Evolutionary conservation across 1,140 invertebrate genomes (phyloP).

Genomic region (Leptopilina clavipes): DNA sequence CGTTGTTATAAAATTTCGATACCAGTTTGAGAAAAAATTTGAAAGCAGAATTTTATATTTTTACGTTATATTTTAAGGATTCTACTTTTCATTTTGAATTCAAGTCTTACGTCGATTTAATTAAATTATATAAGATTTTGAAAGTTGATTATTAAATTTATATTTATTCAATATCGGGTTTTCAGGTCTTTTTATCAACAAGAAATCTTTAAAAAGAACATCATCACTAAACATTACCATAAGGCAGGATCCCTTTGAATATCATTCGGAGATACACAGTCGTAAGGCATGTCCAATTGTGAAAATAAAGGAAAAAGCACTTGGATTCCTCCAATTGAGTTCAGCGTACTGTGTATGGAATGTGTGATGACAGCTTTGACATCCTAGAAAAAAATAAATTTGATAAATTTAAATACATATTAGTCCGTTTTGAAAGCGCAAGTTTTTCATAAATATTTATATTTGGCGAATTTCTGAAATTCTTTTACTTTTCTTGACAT

Average conservation of each 20-base stretch:
- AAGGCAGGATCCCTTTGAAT: slow-evolving; percentile 89
- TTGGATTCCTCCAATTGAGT: slow-evolving; percentile 99
- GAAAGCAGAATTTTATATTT: not conserved
- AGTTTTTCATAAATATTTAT: slow-evolving; percentile 34
- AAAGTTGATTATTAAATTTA: too few species aligned
- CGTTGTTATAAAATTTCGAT: not conserved
- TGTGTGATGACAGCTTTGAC: slow-evolving; percentile 99
- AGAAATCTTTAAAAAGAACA: too few species aligned
- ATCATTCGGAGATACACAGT: slow-evolving; percentile 82
- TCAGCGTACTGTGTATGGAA: slow-evolving; percentile 98
- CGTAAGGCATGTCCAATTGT: slow-evolving; percentile 95
- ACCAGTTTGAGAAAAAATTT: slow-evolving; percentile 12
- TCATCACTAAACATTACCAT: slow-evolving; percentile 84
- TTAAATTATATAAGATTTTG: too few species aligned
- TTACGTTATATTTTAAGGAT: too few species aligned
- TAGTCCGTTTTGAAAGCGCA: not conserved
- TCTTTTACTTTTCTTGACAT: not conserved
- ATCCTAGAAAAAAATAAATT: slow-evolving; percentile 80
- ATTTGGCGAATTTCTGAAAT: not conserved
- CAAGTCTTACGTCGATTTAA: too few species aligned
- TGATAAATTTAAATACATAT: not conserved
- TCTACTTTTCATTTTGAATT: too few species aligned
- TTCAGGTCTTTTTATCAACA: too few species aligned
- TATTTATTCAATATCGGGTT: too few species aligned
- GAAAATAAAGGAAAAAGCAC: slow-evolving; percentile 98